Evolutionary conservation across 2,113 vertebrate species (phyloP).

Genomic region (Sisor rabdophorus): DNA sequence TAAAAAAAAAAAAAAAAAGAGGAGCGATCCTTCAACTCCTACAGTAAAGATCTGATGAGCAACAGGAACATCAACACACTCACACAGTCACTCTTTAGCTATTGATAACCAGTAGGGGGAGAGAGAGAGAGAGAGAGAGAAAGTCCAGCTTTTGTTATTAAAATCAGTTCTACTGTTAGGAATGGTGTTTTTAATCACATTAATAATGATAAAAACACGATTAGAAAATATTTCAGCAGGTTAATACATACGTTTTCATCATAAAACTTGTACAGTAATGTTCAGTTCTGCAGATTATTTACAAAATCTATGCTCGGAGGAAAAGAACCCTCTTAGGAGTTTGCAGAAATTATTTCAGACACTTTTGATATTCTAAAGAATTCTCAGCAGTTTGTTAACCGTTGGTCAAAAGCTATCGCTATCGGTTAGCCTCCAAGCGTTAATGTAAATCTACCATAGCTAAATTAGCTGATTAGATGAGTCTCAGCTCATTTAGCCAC

Average conservation of each 20-base stretch:
- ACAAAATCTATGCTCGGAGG: conserved; percentile 48
- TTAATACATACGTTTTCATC: conserved; percentile 59
- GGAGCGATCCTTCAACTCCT: neutral
- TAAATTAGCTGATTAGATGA: neutral
- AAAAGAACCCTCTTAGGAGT: neutral
- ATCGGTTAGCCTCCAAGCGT: neutral
- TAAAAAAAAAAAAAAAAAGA: neutral
- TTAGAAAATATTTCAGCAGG: conserved; percentile 62
- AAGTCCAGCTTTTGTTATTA: neutral
- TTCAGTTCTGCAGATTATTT: conserved; percentile 57
- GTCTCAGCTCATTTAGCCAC: neutral
- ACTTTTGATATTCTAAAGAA: neutral
- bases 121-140: too few relatives aligned
- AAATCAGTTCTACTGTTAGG: conserved; percentile 16
- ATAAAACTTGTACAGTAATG: conserved; percentile 54
- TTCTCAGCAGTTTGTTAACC: neutral
- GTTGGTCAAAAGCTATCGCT: neutral
- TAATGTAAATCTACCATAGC: conserved; percentile 22
- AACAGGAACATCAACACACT: neutral
- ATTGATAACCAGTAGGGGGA: too few relatives aligned
- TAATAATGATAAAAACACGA: conserved; percentile 50
- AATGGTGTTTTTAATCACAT: conserved; percentile 27
- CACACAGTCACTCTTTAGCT: neutral
- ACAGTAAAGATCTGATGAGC: neutral
- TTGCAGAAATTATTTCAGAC: neutral